Base-by-base conservation (phyloP, 2,888 invertebrate genomes). In the Petrolisthes manimaculis region DNA sequence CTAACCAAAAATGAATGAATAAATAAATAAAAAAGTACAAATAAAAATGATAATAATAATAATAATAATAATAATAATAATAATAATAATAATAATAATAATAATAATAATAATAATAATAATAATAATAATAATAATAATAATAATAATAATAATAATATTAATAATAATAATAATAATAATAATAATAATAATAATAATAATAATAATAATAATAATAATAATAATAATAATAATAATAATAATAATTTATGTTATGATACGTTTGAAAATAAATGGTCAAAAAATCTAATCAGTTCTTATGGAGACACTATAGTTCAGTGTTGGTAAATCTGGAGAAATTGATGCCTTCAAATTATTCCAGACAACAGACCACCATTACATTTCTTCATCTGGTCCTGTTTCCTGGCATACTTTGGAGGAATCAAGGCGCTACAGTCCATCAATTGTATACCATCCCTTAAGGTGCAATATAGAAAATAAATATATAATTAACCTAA, bases 211-310 rank as follows among this genome's bases (percentile, higher is more conserved):
- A 24, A 77, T 77, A 5, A 77, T 77, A 14, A 77, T 77, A 37
- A 77, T 77, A 12, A 77, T 77, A 77, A 24, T 77, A 77, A 37
- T 77, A 37, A 24, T 77, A 77, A 24, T 37, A 77, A 37, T 37
- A 77, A 37, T 77, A 77, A 0, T 1, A 37, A 37, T 37, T n/a
- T n/a, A n/a, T n/a, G 37, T 37, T 37, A 37, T 37, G 37, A 37
- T 37, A 37, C 37, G 1, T 37, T 77, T 8, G 51, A 24, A 24
- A 37, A 37, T 24, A 77, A 37, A 77, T 77, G 24, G 37, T 61
- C 9, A 9, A 61, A 9, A 61, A 9, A 61, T 61, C 61, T 61
- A 61, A 9, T 2, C 61, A 61, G 18, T 61, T 61, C 61, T 37
- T 37, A 37, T 37, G 37, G 37, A 37, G 37, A 37, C 2, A 37